Base-by-base conservation (phyloP, 2,888 invertebrate species). In the Myopa tessellatipennis region DNA sequence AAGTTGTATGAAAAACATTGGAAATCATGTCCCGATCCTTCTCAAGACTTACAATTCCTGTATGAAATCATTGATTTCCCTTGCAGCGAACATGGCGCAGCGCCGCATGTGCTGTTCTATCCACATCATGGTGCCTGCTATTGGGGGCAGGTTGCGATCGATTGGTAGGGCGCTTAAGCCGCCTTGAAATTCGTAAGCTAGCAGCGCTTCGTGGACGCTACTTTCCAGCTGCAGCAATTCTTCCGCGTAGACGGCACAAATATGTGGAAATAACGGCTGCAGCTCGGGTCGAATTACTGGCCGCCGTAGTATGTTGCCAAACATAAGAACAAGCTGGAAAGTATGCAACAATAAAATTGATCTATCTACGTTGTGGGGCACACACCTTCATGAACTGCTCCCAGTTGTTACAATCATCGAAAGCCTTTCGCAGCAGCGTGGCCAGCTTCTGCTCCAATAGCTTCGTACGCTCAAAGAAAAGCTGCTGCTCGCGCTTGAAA, bases 41-140 rank as follows among this genome's bases (percentile, higher is more conserved):
- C 1, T 26, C 8, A 55, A 12, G 70, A 84, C 85, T 81, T 81
- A 87, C 87, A 87, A 72, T 36, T 74, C 71, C 76, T 81, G 81
- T 55, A 87, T 81, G 16, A 87, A 83, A 1, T 82, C 79, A 36
- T 81, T 82, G 55, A 87, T 75, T 38, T 86, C 85, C 50, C 76
- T 82, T 26, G 83, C 84, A 4, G 84, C 84, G 8, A 87, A 81
- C 1, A 82, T 80, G 79, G 85, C 84, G 75, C 85, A 86, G 70
- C 94, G 90, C 69, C 89, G 89, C 74, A 91, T 90, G 73, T 95
- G 88, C 87, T 96, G 95, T 83, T 92, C 89, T 4, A 96, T 87
- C 93, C 95, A 95, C 88, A 93, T 92, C 63, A 96, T 87, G 77
- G 92, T 90, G 0, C 96, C 95, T 34, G 95, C 92, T 1, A 95